phyloP scores from a whole-genome alignment of 2,888 invertebrate genomes.

The Rotaria sp. region DNA sequence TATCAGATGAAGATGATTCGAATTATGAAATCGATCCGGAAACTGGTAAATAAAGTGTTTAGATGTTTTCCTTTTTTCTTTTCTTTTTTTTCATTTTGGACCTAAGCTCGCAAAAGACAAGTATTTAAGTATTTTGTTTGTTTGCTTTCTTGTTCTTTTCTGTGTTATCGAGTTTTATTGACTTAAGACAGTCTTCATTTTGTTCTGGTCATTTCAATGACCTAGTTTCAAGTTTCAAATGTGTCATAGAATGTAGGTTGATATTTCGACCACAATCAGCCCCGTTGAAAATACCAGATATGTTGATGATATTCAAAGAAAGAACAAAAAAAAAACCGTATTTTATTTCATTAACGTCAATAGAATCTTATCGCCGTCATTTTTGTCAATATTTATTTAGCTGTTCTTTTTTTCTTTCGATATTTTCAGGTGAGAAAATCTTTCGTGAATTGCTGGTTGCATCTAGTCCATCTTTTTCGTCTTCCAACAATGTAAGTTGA shows the following conservation, averaged over 20 bases:
- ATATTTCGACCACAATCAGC: background rate
- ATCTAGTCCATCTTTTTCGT: background rate
- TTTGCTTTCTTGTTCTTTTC: background rate
- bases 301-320: background rate
- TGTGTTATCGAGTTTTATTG: background rate
- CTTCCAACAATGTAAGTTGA: background rate
- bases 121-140: background rate
- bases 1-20: background rate
- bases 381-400: background rate
- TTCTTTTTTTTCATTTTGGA: too few species aligned
- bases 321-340: background rate
- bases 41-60: background rate
- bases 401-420: background rate
- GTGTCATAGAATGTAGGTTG: background rate
- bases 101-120: background rate
- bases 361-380: background rate
- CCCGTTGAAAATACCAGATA: background rate
- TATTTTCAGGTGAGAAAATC: conserved; percentile 16
- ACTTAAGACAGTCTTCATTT: background rate
- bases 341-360: background rate
- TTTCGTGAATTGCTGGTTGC: background rate
- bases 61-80: too few species aligned
- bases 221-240: background rate
- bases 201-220: background rate
- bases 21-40: background rate